Base-by-base conservation (phyloP, 1,140 invertebrate genomes). In the Chymomyza costata region DNA sequence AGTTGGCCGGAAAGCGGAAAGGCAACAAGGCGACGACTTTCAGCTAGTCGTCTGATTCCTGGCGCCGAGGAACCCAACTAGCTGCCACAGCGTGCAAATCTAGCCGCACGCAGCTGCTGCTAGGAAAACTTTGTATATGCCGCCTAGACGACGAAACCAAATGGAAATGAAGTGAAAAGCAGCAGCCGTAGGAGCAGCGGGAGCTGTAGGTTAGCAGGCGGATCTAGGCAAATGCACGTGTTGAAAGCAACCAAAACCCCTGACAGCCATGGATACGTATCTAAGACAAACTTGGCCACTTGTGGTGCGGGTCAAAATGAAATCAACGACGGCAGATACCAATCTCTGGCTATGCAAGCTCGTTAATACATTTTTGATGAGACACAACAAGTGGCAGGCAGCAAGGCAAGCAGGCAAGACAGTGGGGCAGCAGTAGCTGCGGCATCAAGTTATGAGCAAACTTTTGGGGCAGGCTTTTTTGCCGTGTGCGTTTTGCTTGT, bases 341-440 rank as follows among this genome's bases (percentile, higher is more conserved):
- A 80, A 80, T 80, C 73, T 78, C 68, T 59, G 81, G 73, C 73
- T 59, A 80, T 80, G 73, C 74, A 68, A 80, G 74, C 73, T 80
- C 73, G 73, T 80, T 80, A 80, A 80, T 80, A 80, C 73, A 80
- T 80, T 80, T 80, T 80, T 80, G 73, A 80, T 80, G 73, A 80
- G 73, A 73, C 59, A 78, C 73, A 78, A 78, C 73, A 78, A 78
- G 73, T 78, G 73, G 73, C 73, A 80, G 51, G 49, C 58, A 59
- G 40, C 11, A 41, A 65, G 64, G 54, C 65, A 50, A n/a, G 43
- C 49, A 68, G 46, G 49, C 52, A 38, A 38, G 21, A 16, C 51
- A 17, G n/a, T n/a, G 31, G 11, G 39, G 31, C 46, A 50, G 30
- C 21, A 25, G 21, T 8, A 25, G 21, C 21, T 8, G 3, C 21